A percentile compares a stretch with the other conserved stretches of the same genome.
Conservation (phyloP, 92 coral and sea anemone species). For the Diadumene lineata region DNA sequence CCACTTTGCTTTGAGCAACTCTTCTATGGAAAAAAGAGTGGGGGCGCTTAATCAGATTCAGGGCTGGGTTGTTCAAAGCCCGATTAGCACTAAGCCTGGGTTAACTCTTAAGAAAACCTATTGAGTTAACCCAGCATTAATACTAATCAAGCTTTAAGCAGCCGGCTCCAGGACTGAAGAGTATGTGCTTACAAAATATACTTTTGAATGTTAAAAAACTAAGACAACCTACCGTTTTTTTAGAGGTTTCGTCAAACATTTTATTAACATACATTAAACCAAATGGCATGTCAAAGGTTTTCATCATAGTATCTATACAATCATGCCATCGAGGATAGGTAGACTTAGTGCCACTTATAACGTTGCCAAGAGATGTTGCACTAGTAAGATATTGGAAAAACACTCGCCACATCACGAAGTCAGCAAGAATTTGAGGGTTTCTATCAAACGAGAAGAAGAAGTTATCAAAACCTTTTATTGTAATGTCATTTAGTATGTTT, state of each 20-base stretch:
- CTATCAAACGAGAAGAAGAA: background rate
- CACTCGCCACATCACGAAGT: constrained; percentile 1
- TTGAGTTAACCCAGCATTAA: too few species aligned
- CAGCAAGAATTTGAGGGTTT: background rate
- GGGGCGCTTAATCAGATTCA: too few species aligned
- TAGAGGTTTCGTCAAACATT: constrained; percentile 1
- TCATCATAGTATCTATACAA: background rate
- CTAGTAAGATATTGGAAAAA: background rate
- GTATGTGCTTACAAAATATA: background rate
- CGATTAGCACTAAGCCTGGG: too few species aligned
- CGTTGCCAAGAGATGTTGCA: background rate
- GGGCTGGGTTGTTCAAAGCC: too few species aligned
- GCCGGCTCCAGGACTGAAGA: background rate
- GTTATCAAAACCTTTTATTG: background rate
- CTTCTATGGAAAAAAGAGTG: too few species aligned
- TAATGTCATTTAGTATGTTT: background rate
- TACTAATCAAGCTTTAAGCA: too few species aligned
- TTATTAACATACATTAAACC: constrained; percentile 1
- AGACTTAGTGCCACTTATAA: background rate
- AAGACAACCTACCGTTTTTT: background rate
- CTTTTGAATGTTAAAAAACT: background rate
- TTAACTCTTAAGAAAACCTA: too few species aligned
- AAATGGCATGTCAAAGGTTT: constrained; percentile 5
- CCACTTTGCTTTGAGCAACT: too few species aligned
- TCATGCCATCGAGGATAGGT: background rate